Conservation (phyloP, 2,888 invertebrate species). For the Eumacrocentrus americanus region DNA sequence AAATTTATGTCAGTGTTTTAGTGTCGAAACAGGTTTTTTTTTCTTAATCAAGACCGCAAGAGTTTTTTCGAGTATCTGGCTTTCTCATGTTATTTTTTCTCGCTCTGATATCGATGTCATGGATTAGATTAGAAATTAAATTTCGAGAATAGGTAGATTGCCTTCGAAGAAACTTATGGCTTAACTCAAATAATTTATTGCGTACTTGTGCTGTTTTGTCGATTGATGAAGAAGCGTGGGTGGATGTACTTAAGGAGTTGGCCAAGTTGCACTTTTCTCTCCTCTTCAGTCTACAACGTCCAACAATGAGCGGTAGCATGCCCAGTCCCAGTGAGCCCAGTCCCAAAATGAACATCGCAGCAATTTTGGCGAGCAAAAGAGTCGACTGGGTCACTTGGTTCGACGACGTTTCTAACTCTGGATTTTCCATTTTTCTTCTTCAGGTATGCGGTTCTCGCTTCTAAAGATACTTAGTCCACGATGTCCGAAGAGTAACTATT, state of each 20-base stretch:
- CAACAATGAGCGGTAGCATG: slow-evolving; percentile 65
- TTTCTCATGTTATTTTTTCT: not conserved
- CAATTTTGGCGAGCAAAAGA: slow-evolving; percentile 65
- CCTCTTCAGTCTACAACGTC: slow-evolving; percentile 46
- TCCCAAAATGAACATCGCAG: slow-evolving; percentile 68
- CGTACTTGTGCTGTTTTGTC: slow-evolving; percentile 39
- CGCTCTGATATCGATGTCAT: not conserved
- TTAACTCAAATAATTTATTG: not conserved
- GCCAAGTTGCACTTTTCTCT: slow-evolving; percentile 43
- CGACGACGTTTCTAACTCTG: slow-evolving; percentile 19
- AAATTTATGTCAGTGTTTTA: not conserved
- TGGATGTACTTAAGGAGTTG: slow-evolving; percentile 48
- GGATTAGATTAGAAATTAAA: slow-evolving; percentile 8
- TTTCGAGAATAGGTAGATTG: slow-evolving; percentile 5
- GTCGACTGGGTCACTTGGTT: slow-evolving; percentile 30
- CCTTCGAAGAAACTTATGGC: slow-evolving; percentile 27
- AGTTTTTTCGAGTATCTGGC: not conserved
- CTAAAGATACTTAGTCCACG: slow-evolving; percentile 1
- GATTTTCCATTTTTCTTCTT: slow-evolving; percentile 35
- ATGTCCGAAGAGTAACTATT: not conserved
- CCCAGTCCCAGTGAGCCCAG: slow-evolving; percentile 67
- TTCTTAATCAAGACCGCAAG: slow-evolving; percentile 2
- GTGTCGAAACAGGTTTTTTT: not conserved
- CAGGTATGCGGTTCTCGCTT: not conserved
- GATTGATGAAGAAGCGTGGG: slow-evolving; percentile 47